Conservation (phyloP, 2,797 vertebrate species). For the Rhinatrema bivittatum region DNA sequence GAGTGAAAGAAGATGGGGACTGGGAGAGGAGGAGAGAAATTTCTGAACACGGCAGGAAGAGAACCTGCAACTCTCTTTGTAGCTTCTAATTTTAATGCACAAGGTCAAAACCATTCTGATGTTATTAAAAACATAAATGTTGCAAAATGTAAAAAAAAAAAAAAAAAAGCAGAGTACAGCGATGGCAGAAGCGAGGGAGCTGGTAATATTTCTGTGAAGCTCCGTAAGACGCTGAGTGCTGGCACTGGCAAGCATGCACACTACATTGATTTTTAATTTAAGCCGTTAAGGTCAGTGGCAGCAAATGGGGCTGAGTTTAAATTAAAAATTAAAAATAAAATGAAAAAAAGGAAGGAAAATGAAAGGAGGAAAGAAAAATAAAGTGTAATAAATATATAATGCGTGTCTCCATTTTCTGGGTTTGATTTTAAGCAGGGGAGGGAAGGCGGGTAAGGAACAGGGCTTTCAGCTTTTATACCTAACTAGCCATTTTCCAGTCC, state of each 20-base stretch:
- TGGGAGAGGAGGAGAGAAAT: too few species aligned
- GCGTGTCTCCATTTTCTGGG: too few species aligned
- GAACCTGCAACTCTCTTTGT: slow-evolving; percentile 16
- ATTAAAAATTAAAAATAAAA: slow-evolving; percentile 6
- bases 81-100: slow-evolving; percentile 41
- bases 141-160: slow-evolving; percentile 44
- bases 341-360: background rate
- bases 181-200: slow-evolving; percentile 29
- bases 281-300: slow-evolving; percentile 50
- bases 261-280: slow-evolving; percentile 61
- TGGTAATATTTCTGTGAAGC: slow-evolving; percentile 44
- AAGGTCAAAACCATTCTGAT: slow-evolving; percentile 55
- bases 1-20: too few species aligned
- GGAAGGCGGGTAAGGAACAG: too few species aligned
- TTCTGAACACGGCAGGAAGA: too few species aligned
- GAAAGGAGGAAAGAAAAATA: background rate
- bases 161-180: slow-evolving; percentile 20
- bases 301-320: slow-evolving; percentile 39
- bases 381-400: too few species aligned
- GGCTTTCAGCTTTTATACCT: slow-evolving; percentile 1
- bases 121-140: slow-evolving; percentile 58
- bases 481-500: slow-evolving; percentile 2
- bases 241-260: slow-evolving; percentile 36
- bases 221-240: slow-evolving; percentile 39
- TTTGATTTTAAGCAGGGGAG: too few species aligned